Percentiles rank a stretch among this genome's conserved stretches.
Evolutionary conservation across 2,113 vertebrate genomes (phyloP).

Genomic region (Indicator maculatus): DNA sequence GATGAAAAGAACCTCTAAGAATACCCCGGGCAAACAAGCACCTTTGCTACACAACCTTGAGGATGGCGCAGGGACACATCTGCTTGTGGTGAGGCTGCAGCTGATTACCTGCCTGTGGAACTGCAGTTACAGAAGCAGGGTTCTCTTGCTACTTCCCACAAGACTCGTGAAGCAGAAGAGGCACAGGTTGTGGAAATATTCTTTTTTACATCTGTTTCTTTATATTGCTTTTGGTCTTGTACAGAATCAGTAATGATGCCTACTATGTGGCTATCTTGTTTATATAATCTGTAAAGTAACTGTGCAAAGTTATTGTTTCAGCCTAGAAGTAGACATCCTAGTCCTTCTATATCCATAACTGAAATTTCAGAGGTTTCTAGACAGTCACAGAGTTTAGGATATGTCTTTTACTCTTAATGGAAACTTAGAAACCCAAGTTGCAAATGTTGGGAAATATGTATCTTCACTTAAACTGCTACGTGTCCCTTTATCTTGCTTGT

Average conservation of each 20-base stretch:
- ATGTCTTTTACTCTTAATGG: neutral
- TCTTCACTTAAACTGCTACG: neutral
- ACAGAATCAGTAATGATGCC: neutral
- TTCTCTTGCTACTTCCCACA: neutral
- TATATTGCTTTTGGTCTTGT: neutral
- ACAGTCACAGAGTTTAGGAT: neutral
- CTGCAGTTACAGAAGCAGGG: neutral
- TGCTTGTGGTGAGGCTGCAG: neutral
- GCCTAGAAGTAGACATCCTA: neutral
- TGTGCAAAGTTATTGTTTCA: neutral
- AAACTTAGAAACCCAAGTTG: neutral
- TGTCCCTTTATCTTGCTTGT: neutral
- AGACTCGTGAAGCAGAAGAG: neutral
- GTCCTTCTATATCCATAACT: neutral
- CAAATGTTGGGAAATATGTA: neutral
- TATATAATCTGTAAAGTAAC: neutral
- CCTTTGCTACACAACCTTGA: slow-evolving; percentile 37
- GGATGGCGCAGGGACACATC: neutral
- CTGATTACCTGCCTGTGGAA: neutral
- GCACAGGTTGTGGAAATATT: neutral
- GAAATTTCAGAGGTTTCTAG: neutral
- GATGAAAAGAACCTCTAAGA: neutral
- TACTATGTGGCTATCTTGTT: neutral
- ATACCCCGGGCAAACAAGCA: neutral
- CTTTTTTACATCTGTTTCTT: neutral